phyloP scores from a whole-genome alignment of 1,140 invertebrate genomes.

The Pseudoatta argentina region DNA sequence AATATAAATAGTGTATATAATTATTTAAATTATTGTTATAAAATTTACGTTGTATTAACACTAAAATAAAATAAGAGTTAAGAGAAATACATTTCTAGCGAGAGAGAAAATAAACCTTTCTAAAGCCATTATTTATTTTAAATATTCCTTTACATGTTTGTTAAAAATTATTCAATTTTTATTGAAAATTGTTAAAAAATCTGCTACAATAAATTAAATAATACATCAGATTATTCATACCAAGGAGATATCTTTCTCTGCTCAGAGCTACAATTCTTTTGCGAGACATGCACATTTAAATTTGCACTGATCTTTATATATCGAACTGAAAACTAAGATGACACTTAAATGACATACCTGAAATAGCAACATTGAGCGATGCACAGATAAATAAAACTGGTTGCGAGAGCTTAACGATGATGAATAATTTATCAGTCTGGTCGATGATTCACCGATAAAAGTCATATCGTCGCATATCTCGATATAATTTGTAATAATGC shows the following conservation, averaged over 20 bases:
- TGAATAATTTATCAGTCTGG: conserved; percentile 40
- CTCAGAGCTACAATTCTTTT: not conserved
- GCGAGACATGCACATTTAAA: not conserved
- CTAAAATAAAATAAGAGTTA: not conserved
- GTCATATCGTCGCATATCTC: conserved; percentile 34
- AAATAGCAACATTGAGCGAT: not conserved
- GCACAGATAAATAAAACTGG: not conserved
- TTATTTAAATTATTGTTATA: no score
- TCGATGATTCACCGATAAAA: conserved; percentile 23
- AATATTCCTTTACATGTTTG: not conserved
- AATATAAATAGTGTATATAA: no score
- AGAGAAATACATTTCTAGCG: not conserved
- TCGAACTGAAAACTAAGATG: not conserved
- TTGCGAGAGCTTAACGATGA: not conserved
- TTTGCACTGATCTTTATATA: not conserved
- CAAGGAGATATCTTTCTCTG: not conserved
- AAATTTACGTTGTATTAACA: not conserved
- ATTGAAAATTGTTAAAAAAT: not conserved
- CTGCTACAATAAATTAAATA: not conserved
- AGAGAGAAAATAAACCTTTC: not conserved
- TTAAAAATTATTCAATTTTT: not conserved
- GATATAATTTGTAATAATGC: conserved; percentile 42
- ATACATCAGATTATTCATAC: not conserved
- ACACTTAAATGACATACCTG: not conserved
- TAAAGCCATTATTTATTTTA: not conserved